These are phyloP conservation scores for Watsonalla cultraria DNA, from an alignment of 2,888 invertebrate species.

Conservation along the genomic window DNA sequence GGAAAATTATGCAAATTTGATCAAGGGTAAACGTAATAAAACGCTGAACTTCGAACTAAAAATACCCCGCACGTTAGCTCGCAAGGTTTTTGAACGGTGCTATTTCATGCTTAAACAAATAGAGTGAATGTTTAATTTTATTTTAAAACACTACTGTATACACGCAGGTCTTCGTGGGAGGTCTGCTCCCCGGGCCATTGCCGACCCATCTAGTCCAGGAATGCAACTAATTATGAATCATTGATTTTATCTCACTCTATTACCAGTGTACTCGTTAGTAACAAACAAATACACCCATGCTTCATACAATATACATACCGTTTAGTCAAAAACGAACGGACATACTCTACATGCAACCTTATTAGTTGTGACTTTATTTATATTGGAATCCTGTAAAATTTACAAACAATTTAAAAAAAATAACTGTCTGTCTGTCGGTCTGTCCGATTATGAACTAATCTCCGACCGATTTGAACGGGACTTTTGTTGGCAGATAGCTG, in stretches of 20 bases:
- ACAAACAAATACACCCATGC: background rate
- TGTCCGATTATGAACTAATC: no score
- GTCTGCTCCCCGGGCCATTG: conserved; percentile 15
- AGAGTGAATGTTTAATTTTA: background rate
- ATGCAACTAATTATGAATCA: conserved; percentile 39
- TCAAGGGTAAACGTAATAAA: background rate
- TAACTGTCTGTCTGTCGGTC: no score
- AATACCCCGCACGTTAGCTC: background rate
- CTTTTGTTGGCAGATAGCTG: no score
- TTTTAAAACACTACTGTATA: background rate
- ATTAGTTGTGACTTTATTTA: no score
- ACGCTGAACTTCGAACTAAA: background rate
- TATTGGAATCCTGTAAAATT: no score
- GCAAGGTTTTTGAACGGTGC: background rate
- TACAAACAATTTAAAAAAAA: no score
- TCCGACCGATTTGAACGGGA: no score
- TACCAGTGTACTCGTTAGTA: conserved; percentile 15
- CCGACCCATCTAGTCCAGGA: conserved; percentile 12
- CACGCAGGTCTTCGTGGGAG: conserved; percentile 16
- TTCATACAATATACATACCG: no score
- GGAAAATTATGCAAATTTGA: background rate
- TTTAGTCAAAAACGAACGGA: no score
- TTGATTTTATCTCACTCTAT: conserved; percentile 39
- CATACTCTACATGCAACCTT: no score
- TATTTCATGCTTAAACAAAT: background rate